Evolutionary conservation across 2,888 invertebrate genomes (phyloP).

Genomic region (Xylocampa areola): DNA sequence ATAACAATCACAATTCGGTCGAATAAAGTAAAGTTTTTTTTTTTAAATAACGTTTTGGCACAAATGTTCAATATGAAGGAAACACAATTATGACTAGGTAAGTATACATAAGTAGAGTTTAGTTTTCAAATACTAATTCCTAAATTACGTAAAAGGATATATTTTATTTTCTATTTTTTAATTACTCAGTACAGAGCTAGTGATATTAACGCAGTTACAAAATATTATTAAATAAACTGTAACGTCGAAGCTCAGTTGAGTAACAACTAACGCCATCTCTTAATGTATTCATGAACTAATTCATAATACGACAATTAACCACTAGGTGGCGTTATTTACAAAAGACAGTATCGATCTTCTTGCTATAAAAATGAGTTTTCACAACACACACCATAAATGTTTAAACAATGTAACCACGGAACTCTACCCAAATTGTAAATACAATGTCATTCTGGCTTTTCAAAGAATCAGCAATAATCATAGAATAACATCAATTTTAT

Average conservation of each 20-base stretch:
- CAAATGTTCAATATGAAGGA: constrained; percentile 54
- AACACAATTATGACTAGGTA: constrained; percentile 60
- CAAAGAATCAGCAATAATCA: constrained; percentile 8
- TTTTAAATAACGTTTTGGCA: constrained; percentile 58
- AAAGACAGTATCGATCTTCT: constrained; percentile 5
- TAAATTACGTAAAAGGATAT: constrained; percentile 35
- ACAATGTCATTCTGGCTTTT: constrained; percentile 1
- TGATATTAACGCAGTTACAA: constrained; percentile 11
- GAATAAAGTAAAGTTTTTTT: constrained; percentile 10
- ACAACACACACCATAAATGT: constrained; percentile 48
- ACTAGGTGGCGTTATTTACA: constrained; percentile 63
- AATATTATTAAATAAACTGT: background rate
- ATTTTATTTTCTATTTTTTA: constrained; percentile 6
- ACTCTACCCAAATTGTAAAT: constrained; percentile 5
- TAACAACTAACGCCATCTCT: constrained; percentile 62
- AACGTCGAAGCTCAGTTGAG: constrained; percentile 12
- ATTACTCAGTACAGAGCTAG: constrained; percentile 6
- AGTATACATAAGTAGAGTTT: constrained; percentile 32
- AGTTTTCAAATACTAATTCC: constrained; percentile 31
- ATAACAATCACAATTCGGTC: constrained; percentile 31
- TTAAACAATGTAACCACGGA: constrained; percentile 20
- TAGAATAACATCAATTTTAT: no score
- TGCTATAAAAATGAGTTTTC: constrained; percentile 44
- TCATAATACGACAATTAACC: constrained; percentile 44
- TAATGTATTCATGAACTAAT: constrained; percentile 35